A percentile compares a stretch with the other conserved stretches of the same genome.
These are phyloP conservation scores for Merluccius polli DNA, from an alignment of 2,797 vertebrate species.

Conservation along the genomic window DNA sequence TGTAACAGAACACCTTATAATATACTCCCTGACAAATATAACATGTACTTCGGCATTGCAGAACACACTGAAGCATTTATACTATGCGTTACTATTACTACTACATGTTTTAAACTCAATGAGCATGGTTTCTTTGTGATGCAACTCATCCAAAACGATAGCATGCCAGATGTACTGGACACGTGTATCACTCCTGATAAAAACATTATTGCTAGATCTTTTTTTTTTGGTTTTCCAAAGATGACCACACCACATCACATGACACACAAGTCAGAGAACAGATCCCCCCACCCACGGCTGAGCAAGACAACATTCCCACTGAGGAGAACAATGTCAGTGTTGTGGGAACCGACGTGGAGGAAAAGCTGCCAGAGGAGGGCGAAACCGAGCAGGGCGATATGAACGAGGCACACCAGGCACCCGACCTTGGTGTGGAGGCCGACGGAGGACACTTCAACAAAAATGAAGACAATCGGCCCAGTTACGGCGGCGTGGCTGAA, in stretches of 20 bases:
- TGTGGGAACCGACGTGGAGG: conserved; percentile 21
- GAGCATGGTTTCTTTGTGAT: background rate
- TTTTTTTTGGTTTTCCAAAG: conserved; percentile 25
- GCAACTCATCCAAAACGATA: background rate
- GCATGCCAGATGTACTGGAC: background rate
- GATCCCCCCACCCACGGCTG: conserved; percentile 15
- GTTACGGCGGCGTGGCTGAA: conserved; percentile 50
- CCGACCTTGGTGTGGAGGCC: conserved; percentile 59
- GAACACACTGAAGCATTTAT: background rate
- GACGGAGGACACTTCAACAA: conserved; percentile 68
- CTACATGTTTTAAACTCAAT: background rate
- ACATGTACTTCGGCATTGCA: conserved; percentile 2
- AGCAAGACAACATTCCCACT: background rate
- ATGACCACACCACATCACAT: conserved; percentile 21
- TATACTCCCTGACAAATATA: conserved; percentile 7
- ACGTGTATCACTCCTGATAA: background rate
- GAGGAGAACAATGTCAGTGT: conserved; percentile 34
- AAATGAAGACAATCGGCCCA: conserved; percentile 67
- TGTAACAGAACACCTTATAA: conserved; percentile 4
- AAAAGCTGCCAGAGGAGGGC: conserved; percentile 23
- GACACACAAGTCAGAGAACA: conserved; percentile 17
- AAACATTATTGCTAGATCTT: background rate
- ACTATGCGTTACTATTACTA: too few relatives aligned
- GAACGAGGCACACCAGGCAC: conserved; percentile 26
- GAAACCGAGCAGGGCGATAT: conserved; percentile 32